A percentile compares a stretch with the other conserved stretches of the same genome.
Conservation (phyloP, 1,140 invertebrate genomes). For the Drosophila elegans region DNA sequence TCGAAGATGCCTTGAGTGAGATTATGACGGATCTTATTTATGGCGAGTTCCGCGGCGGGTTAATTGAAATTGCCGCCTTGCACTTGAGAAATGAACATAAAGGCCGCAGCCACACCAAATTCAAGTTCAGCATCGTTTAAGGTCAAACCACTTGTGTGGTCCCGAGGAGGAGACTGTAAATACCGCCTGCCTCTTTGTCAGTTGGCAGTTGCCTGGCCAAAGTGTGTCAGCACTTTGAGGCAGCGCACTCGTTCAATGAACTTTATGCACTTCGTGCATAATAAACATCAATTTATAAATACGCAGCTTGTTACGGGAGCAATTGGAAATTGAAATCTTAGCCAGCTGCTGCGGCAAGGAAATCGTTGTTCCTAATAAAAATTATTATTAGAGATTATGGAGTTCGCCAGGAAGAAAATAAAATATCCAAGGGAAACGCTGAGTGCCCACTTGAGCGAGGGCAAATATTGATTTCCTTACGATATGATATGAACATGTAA, state of each 20-base stretch:
- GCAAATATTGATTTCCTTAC: constrained; percentile 30
- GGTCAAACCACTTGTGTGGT: constrained; percentile 81
- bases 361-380: constrained; percentile 44
- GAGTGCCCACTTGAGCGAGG: constrained; percentile 68
- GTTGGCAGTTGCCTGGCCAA: constrained; percentile 58
- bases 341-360: constrained; percentile 56
- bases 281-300: constrained; percentile 76
- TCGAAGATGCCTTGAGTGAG: constrained; percentile 25
- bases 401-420: background rate
- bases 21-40: constrained; percentile 29
- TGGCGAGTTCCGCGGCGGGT: constrained; percentile 20
- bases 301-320: constrained; percentile 65
- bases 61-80: constrained; percentile 48
- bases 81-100: constrained; percentile 43
- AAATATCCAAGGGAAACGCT: constrained; percentile 5
- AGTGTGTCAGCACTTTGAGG: constrained; percentile 74
- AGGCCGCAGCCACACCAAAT: constrained; percentile 41
- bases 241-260: constrained; percentile 65
- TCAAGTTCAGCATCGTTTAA: constrained; percentile 73
- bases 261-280: constrained; percentile 67
- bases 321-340: constrained; percentile 58
- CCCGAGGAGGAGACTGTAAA: constrained; percentile 2
- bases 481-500: constrained; percentile 32
- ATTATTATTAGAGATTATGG: constrained; percentile 72
- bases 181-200: constrained; percentile 52